A percentile compares a stretch with the other conserved stretches of the same genome.
These are phyloP conservation scores for Cryptus viduatorius DNA, from an alignment of 2,888 invertebrate genomes.

Conservation along the genomic window DNA sequence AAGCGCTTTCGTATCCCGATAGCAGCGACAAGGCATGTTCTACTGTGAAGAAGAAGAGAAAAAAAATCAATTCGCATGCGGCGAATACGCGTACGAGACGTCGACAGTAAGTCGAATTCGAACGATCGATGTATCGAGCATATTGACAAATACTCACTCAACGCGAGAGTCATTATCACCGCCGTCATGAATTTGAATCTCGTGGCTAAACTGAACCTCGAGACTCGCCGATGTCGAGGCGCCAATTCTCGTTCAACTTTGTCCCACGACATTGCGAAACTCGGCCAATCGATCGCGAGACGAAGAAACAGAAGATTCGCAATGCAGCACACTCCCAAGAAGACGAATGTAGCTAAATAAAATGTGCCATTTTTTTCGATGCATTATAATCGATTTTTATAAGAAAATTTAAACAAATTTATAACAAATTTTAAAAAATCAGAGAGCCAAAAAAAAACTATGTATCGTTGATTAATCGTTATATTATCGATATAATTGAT, in stretches of 20 bases:
- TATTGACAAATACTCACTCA: conserved; percentile 80
- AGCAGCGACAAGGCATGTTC: conserved; percentile 89
- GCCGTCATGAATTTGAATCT: conserved; percentile 85
- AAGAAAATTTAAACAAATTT: neutral
- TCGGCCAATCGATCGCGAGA: conserved; percentile 86
- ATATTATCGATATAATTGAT: too few species aligned
- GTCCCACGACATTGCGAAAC: conserved; percentile 85
- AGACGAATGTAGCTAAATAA: conserved; percentile 85
- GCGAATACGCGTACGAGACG: neutral
- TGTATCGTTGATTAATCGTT: neutral
- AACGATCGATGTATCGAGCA: neutral
- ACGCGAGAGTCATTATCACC: conserved; percentile 85
- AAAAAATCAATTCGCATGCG: conserved; percentile 33
- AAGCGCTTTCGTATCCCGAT: conserved; percentile 86
- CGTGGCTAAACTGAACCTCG: conserved; percentile 76
- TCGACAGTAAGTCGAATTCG: neutral
- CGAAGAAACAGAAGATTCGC: conserved; percentile 86
- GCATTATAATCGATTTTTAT: neutral
- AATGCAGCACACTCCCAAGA: conserved; percentile 86
- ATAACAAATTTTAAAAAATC: neutral
- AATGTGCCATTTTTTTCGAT: conserved; percentile 37
- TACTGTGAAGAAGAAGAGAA: conserved; percentile 82
- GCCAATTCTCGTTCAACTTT: conserved; percentile 85
- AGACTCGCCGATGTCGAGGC: conserved; percentile 73
- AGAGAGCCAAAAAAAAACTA: neutral